Conservation (phyloP, 1,140 invertebrate species). For the Trissolcus basalis region DNA sequence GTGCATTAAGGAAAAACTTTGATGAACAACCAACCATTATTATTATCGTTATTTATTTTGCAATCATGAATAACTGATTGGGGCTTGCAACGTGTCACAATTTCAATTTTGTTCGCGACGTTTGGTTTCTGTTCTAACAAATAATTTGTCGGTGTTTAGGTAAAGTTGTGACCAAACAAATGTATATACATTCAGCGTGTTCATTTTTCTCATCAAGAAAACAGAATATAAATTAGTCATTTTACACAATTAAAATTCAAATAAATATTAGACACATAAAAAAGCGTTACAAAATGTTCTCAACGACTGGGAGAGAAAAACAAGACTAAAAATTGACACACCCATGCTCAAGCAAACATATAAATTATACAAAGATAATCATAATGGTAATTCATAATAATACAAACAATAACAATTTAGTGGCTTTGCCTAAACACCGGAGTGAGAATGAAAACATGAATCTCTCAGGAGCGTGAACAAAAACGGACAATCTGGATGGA, state of each 20-base stretch:
- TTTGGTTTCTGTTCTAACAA: constrained; percentile 1
- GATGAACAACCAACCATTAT: constrained; percentile 15
- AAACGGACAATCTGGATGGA: constrained; percentile 44
- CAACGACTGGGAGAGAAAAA: constrained; percentile 10
- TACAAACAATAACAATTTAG: constrained; percentile 22
- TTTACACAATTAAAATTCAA: constrained; percentile 27
- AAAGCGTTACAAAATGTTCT: background rate
- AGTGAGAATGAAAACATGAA: background rate
- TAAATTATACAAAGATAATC: constrained; percentile 26
- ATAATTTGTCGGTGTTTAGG: constrained; percentile 15
- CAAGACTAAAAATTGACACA: constrained; percentile 25
- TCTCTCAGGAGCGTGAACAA: constrained; percentile 15
- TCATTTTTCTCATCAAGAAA: background rate
- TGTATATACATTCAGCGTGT: background rate
- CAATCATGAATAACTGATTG: constrained; percentile 29
- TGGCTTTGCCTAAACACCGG: constrained; percentile 43
- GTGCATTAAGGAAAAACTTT: constrained; percentile 3
- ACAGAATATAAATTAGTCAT: constrained; percentile 26
- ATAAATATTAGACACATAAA: constrained; percentile 9
- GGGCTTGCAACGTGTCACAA: constrained; percentile 23
- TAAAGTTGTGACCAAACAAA: constrained; percentile 33
- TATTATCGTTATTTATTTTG: constrained; percentile 12
- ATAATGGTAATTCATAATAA: too few species aligned
- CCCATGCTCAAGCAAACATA: constrained; percentile 17
- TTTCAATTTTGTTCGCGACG: constrained; percentile 21